These are phyloP conservation scores for Capitulum mitella DNA, from an alignment of 2,888 invertebrate genomes.

Conservation along the genomic window DNA sequence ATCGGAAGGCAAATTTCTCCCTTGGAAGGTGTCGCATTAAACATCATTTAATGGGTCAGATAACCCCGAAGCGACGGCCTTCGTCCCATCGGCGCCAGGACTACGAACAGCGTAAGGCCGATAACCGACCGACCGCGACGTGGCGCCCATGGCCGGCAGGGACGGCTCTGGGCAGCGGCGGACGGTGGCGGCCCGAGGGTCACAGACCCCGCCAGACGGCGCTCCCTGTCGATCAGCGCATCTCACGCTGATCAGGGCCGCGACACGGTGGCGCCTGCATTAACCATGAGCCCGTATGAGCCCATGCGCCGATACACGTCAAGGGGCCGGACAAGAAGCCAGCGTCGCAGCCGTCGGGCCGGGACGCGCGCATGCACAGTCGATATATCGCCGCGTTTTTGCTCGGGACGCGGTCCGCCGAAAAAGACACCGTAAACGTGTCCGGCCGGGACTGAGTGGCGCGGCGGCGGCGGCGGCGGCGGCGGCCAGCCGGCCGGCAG, in stretches of 20 bases:
- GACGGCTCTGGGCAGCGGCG: too few species aligned
- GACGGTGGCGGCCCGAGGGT: not conserved
- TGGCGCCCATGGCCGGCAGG: too few species aligned
- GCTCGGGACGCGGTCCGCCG: not conserved
- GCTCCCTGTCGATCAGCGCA: not conserved
- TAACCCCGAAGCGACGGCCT: too few species aligned
- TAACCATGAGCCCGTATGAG: not conserved
- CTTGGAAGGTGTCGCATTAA: too few species aligned
- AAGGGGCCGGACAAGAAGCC: not conserved
- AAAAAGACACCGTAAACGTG: slow-evolving; percentile 18
- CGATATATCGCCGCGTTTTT: slow-evolving; percentile 1
- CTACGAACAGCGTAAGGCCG: too few species aligned
- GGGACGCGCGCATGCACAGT: not conserved
- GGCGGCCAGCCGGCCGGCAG: not conserved
- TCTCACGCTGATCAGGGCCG: not conserved
- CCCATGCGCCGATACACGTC: not conserved
- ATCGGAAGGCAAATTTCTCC: too few species aligned
- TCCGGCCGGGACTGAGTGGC: not conserved
- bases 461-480: not conserved
- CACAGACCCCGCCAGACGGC: not conserved
- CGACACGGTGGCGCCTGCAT: not conserved
- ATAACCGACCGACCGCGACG: too few species aligned
- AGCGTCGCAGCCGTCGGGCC: not conserved
- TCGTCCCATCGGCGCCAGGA: too few species aligned
- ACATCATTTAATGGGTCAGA: too few species aligned